Evolutionary conservation across 2,888 invertebrate species (phyloP).

Genomic region (Koerneria pararmatus): DNA sequence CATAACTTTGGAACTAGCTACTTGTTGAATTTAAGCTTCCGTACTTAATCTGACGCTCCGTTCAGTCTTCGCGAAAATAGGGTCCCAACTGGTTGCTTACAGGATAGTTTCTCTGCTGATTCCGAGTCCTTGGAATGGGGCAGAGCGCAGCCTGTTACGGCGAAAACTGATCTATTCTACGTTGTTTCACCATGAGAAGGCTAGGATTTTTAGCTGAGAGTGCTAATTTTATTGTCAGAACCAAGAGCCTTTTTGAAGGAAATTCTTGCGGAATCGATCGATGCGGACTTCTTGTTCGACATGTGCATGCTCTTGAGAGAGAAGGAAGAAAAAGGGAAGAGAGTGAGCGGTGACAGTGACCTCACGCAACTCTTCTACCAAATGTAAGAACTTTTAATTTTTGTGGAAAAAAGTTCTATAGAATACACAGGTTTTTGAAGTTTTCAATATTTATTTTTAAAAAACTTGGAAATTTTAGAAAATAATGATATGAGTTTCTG

Average conservation of each 20-base stretch:
- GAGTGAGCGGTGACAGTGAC: not conserved
- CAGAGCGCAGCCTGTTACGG: constrained; percentile 17
- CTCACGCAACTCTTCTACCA: constrained; percentile 21
- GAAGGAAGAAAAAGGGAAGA: constrained; percentile 2
- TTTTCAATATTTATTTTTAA: too few relatives aligned
- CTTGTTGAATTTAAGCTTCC: too few relatives aligned
- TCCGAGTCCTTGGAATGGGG: constrained; percentile 18
- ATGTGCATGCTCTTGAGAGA: constrained; percentile 21
- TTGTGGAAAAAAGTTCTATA: too few relatives aligned
- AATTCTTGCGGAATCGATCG: constrained; percentile 11
- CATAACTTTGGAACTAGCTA: too few relatives aligned
- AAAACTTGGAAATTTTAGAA: too few relatives aligned
- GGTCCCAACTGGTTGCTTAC: not conserved
- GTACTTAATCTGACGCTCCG: too few relatives aligned
- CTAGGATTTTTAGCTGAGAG: not conserved
- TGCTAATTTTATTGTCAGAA: not conserved
- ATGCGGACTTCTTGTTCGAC: constrained; percentile 19
- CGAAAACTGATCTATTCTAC: constrained; percentile 21
- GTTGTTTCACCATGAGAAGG: constrained; percentile 20
- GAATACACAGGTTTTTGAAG: too few relatives aligned
- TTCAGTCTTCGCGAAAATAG: too few relatives aligned
- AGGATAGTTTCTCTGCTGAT: constrained; percentile 20
- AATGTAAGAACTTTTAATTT: constrained; percentile 14
- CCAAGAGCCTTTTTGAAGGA: constrained; percentile 2
- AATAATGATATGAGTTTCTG: too few relatives aligned